Conservation (phyloP, 1,140 invertebrate species). For the Tribolium castaneum region DNA sequence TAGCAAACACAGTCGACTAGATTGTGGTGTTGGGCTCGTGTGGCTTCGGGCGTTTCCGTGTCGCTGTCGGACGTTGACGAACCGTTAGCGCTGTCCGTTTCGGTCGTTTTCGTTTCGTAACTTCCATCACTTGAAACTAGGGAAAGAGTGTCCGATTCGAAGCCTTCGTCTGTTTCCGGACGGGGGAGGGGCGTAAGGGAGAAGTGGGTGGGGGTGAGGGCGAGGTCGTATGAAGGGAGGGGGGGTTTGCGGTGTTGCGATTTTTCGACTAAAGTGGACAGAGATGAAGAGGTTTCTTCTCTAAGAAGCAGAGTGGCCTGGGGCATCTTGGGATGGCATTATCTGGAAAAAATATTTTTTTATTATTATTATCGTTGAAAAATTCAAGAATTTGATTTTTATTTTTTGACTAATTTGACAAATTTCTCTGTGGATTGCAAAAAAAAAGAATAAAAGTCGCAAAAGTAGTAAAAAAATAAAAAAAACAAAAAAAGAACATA, state of each 20-base stretch:
- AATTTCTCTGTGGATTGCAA: too few relatives aligned
- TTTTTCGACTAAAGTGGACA: slow-evolving; percentile 60
- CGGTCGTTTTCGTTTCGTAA: slow-evolving; percentile 52
- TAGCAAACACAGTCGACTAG: slow-evolving; percentile 64
- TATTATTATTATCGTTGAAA: too few relatives aligned
- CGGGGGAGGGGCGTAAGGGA: slow-evolving; percentile 20
- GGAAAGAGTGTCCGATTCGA: slow-evolving; percentile 63
- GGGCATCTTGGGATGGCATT: slow-evolving; percentile 59
- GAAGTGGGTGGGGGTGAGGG: slow-evolving; percentile 44
- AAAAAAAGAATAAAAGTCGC: too few relatives aligned
- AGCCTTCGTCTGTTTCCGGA: slow-evolving; percentile 60
- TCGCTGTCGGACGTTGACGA: slow-evolving; percentile 61
- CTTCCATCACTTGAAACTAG: slow-evolving; percentile 61
- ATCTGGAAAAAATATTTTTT: slow-evolving; percentile 53
- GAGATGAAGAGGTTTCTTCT: slow-evolving; percentile 54
- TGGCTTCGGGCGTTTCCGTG: slow-evolving; percentile 46
- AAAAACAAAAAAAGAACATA: too few relatives aligned
- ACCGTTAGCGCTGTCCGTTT: slow-evolving; percentile 63
- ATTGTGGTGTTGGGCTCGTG: slow-evolving; percentile 55
- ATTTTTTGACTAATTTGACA: too few relatives aligned
- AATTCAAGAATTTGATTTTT: too few relatives aligned
- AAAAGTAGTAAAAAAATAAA: too few relatives aligned
- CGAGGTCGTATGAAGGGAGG: slow-evolving; percentile 56
- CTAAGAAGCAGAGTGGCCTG: slow-evolving; percentile 56
- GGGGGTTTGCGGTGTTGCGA: slow-evolving; percentile 53